These are phyloP conservation scores for Aeoliscus strigatus DNA, from an alignment of 2,797 vertebrate genomes.

Conservation along the genomic window DNA sequence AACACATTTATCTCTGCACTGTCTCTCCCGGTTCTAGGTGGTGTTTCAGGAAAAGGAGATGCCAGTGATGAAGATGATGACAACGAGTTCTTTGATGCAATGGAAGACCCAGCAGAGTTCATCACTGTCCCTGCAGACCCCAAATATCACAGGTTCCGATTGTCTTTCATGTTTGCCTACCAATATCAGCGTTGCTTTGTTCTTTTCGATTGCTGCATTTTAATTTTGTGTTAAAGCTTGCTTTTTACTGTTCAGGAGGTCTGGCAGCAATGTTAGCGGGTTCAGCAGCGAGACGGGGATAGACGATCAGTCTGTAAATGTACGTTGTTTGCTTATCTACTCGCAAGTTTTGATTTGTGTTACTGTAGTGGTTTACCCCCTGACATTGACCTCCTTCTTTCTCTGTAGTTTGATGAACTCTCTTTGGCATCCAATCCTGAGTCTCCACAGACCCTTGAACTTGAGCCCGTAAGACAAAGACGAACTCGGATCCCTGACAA, in stretches of 20 bases:
- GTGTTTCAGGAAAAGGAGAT: conserved; percentile 79
- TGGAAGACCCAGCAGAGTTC: conserved; percentile 85
- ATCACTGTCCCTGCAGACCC: conserved; percentile 86
- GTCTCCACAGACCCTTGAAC: conserved; percentile 74
- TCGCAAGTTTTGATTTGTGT: not conserved
- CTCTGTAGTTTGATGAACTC: conserved; percentile 69
- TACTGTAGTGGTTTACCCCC: not conserved
- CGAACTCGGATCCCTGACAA: conserved; percentile 88
- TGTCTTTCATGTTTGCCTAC: not conserved
- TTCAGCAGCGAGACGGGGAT: conserved; percentile 88
- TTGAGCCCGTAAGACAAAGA: conserved; percentile 79
- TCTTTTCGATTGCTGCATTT: not conserved
- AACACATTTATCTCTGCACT: not conserved
- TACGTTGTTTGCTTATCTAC: too few relatives aligned
- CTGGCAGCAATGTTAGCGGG: conserved; percentile 91
- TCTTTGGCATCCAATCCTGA: conserved; percentile 76
- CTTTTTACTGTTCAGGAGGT: too few relatives aligned
- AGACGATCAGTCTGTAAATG: conserved; percentile 86
- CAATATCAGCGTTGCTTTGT: not conserved
- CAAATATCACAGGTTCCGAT: conserved; percentile 86
- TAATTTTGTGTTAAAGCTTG: too few relatives aligned
- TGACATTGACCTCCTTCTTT: conserved; percentile 1
- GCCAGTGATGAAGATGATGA: conserved; percentile 94
- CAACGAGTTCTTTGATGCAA: conserved; percentile 92
- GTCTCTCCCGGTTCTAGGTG: conserved; percentile 34